Conservation (phyloP, 37 sponge, comb jelly and placozoan species). For the Cladorhizidae sp. region DNA sequence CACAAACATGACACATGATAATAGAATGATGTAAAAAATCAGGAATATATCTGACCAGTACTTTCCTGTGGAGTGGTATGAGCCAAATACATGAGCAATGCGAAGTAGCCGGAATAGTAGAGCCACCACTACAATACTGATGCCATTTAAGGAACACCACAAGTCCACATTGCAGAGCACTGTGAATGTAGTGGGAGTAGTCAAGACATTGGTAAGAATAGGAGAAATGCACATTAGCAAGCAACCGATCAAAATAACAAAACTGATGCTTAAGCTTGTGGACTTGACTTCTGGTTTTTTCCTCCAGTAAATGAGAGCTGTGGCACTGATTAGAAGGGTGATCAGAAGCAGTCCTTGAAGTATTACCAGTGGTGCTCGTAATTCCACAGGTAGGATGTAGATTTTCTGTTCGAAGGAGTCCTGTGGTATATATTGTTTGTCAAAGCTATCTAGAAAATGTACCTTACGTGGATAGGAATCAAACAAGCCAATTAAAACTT, state of each 20-base stretch:
- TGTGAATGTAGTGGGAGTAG: neutral
- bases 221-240: conserved; percentile 8
- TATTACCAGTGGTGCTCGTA: neutral
- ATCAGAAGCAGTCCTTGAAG: neutral
- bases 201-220: neutral
- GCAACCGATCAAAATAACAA: conserved; percentile 31
- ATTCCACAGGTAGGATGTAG: conserved; percentile 7
- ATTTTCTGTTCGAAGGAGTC: conserved; percentile 16
- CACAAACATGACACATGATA: neutral
- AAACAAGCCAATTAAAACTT: conserved; percentile 9
- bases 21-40: conserved; percentile 5
- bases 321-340: conserved; percentile 2
- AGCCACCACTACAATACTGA: conserved; percentile 22
- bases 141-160: conserved; percentile 24
- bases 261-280: conserved; percentile 24
- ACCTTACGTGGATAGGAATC: neutral
- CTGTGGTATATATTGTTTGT: neutral
- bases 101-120: conserved; percentile 20
- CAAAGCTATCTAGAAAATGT: neutral
- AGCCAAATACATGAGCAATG: conserved; percentile 12
- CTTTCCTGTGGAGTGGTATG: conserved; percentile 11
- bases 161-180: conserved; percentile 11
- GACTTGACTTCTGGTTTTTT: conserved; percentile 40
- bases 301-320: conserved; percentile 6
- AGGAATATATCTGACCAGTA: conserved; percentile 25